phyloP scores from a whole-genome alignment of 2,888 invertebrate species.

The Parascotia fuliginaria region DNA sequence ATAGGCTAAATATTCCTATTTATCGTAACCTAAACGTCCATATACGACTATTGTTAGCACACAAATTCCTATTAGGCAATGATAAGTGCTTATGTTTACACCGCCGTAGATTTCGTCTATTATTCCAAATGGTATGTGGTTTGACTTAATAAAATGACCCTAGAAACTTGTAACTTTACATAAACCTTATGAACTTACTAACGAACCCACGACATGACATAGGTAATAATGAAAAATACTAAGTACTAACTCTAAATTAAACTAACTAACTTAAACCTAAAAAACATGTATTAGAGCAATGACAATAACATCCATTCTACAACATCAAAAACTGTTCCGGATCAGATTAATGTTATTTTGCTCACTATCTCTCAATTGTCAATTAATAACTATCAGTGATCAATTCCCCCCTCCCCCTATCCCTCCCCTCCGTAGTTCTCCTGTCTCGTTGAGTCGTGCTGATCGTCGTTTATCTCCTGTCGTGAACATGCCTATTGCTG shows the following conservation, averaged over 20 bases:
- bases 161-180: too few relatives aligned
- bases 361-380: constrained; percentile 3
- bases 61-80: background rate
- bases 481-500: constrained; percentile 12
- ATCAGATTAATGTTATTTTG: constrained; percentile 3
- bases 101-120: background rate
- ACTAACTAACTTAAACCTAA: background rate
- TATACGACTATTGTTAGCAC: background rate
- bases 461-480: constrained; percentile 29
- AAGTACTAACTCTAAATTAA: background rate
- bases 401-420: constrained; percentile 5
- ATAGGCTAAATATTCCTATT: background rate
- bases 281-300: too few relatives aligned
- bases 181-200: too few relatives aligned
- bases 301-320: background rate
- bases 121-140: background rate
- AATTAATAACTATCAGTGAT: constrained; percentile 29
- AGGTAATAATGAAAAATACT: too few relatives aligned
- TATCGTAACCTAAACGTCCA: background rate
- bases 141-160: too few relatives aligned
- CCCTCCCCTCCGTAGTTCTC: background rate
- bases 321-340: background rate
- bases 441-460: background rate
- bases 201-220: too few relatives aligned
- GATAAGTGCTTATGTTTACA: background rate